Conservation (phyloP, 2,797 vertebrate genomes). For the Intellagama lesueurii region DNA sequence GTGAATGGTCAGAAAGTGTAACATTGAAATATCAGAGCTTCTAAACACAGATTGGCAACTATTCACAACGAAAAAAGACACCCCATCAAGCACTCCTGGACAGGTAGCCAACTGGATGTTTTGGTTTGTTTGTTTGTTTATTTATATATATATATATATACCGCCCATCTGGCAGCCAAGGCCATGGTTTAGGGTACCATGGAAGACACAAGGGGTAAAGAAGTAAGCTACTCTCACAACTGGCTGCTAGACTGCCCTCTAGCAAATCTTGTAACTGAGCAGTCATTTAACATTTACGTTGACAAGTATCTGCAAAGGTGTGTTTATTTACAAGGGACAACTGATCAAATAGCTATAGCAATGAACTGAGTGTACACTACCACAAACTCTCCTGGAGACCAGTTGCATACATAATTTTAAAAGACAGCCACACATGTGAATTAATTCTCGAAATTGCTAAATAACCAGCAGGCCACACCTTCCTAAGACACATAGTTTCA, state of each 20-base stretch:
- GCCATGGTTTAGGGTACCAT: not conserved
- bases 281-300: not conserved
- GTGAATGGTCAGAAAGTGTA: not conserved
- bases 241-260: not conserved
- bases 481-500: not conserved
- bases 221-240: not conserved
- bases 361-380: not conserved
- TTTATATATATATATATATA: no score
- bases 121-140: not conserved
- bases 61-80: not conserved
- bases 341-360: slow-evolving; percentile 8
- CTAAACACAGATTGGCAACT: not conserved
- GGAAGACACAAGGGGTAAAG: not conserved
- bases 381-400: not conserved
- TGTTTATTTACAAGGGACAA: not conserved
- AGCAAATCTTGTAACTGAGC: not conserved
- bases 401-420: not conserved
- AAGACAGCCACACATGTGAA: not conserved
- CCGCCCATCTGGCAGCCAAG: no score
- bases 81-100: not conserved
- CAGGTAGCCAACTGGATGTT: not conserved
- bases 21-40: not conserved
- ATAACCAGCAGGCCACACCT: not conserved
- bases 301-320: not conserved
- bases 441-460: not conserved